A percentile compares a stretch with the other conserved stretches of the same genome.
Conservation (phyloP, 2,797 vertebrate genomes). For the Centroberyx gerrardi region DNA sequence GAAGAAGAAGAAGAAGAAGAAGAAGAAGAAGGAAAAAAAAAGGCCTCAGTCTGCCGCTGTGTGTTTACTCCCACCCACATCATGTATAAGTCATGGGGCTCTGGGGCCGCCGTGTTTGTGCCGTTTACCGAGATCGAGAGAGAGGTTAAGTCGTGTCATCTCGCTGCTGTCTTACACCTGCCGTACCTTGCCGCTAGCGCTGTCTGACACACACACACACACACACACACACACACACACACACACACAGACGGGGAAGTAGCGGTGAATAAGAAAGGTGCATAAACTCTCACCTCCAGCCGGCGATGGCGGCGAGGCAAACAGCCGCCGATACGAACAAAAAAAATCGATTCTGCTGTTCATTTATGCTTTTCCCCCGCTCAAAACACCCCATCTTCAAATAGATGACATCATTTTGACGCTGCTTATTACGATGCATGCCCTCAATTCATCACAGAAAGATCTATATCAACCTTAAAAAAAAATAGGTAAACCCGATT, state of each 20-base stretch:
- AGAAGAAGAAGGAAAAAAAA: conserved; percentile 43
- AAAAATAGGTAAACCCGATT: too few relatives aligned
- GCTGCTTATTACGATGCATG: too few relatives aligned
- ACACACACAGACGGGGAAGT: conserved; percentile 1
- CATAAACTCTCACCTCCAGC: conserved; percentile 10
- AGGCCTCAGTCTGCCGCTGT: conserved; percentile 69
- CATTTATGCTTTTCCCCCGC: too few relatives aligned
- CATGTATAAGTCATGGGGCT: conserved; percentile 78
- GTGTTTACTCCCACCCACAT: conserved; percentile 80
- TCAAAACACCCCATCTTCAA: too few relatives aligned
- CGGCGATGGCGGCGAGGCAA: background rate
- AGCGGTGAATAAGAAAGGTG: conserved; percentile 46
- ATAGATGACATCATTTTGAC: too few relatives aligned
- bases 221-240: conserved; percentile 14
- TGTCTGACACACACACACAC: conserved; percentile 23
- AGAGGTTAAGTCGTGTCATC: conserved; percentile 81
- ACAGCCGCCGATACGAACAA: background rate
- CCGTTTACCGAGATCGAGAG: conserved; percentile 73
- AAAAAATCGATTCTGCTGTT: conserved; percentile 3
- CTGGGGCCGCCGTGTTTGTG: conserved; percentile 67
- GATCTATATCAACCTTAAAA: too few relatives aligned
- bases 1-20: conserved; percentile 41
- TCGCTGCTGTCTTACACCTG: conserved; percentile 76
- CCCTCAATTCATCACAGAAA: too few relatives aligned
- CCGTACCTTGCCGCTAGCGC: conserved; percentile 67